Conservation (phyloP, 92 coral and sea anemone genomes). For the Phenganax stokvisi region DNA sequence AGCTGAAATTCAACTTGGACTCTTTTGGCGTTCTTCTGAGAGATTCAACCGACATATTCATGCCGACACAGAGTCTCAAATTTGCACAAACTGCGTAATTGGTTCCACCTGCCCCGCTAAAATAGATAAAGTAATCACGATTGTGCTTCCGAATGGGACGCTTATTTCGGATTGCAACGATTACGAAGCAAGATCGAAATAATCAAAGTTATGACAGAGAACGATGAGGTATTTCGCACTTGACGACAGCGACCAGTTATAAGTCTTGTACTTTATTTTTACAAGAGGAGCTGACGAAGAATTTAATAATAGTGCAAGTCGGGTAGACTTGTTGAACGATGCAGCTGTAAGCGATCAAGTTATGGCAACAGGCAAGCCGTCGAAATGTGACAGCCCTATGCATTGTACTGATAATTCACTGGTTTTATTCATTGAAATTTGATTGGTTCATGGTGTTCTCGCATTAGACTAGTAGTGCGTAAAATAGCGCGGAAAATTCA, state of each 20-base stretch:
- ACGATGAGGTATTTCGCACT: conserved; percentile 41
- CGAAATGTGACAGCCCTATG: conserved; percentile 40
- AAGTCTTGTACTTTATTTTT: conserved; percentile 28
- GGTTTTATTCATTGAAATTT: conserved; percentile 36
- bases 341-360: conserved; percentile 46
- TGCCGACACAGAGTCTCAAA: conserved; percentile 37
- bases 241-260: conserved; percentile 14
- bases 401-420: conserved; percentile 38
- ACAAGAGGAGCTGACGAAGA: conserved; percentile 35
- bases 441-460: conserved; percentile 37
- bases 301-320: conserved; percentile 36
- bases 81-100: conserved; percentile 20
- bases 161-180: conserved; percentile 23
- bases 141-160: conserved; percentile 30
- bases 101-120: conserved; percentile 29
- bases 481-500: conserved; percentile 26
- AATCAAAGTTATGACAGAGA: conserved; percentile 29
- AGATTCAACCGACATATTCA: conserved; percentile 22
- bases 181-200: neutral
- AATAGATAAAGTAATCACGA: neutral
- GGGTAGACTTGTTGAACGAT: conserved; percentile 46
- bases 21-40: conserved; percentile 10
- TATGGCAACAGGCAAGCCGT: conserved; percentile 43
- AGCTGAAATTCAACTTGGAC: neutral
- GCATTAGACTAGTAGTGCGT: neutral